Conservation (phyloP, 2,797 vertebrate genomes). For the Amblyraja radiata region DNA sequence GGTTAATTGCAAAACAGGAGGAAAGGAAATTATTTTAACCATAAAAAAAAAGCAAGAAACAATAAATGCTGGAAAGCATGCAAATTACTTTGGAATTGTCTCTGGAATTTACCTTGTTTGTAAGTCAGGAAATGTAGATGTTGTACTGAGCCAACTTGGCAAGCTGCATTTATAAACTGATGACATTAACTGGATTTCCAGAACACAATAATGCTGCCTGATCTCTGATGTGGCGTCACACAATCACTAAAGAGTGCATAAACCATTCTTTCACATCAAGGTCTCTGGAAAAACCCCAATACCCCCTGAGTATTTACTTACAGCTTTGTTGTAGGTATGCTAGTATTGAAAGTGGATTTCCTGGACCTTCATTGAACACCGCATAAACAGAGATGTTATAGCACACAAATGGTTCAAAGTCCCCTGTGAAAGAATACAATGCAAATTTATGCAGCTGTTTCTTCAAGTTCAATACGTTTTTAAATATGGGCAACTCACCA, state of each 20-base stretch:
- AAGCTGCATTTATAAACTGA: background rate
- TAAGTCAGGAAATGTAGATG: background rate
- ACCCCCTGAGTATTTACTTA: slow-evolving; percentile 46
- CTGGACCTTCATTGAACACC: slow-evolving; percentile 44
- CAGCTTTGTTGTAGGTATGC: slow-evolving; percentile 52
- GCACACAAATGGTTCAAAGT: slow-evolving; percentile 48
- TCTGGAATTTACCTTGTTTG: background rate
- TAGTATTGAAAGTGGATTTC: slow-evolving; percentile 47
- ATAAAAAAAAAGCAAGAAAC: no score
- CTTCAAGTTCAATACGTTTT: background rate
- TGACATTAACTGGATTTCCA: background rate
- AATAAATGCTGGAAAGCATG: no score
- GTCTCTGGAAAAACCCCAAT: background rate
- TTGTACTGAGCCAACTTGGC: background rate
- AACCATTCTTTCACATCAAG: background rate
- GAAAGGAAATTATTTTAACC: background rate
- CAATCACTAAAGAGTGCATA: background rate
- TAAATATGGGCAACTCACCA: background rate
- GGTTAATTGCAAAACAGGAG: background rate
- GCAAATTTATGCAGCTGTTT: background rate
- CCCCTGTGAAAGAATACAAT: slow-evolving; percentile 45
- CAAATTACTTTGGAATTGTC: background rate
- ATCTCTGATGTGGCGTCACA: background rate
- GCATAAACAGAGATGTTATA: slow-evolving; percentile 62
- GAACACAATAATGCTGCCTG: background rate